Evolutionary conservation across 2,888 invertebrate species (phyloP), one percentile per base, ranked within the genome.

Genomic region (Ophion costatus): DNA sequence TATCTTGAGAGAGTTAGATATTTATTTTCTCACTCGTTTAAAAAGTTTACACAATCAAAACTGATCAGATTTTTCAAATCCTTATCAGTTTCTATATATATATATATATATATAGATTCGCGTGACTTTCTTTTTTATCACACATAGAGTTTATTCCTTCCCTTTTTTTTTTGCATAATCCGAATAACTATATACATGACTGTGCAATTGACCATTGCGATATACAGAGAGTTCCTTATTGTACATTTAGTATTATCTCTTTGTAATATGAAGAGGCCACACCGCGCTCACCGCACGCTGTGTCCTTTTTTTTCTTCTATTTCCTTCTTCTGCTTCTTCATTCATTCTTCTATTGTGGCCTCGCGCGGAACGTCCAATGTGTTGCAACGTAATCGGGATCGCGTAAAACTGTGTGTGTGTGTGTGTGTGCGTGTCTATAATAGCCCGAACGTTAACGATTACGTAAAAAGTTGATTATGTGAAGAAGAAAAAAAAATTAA

Each of bases 341-440:
- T 29, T 51, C 51, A 79, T 14, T 79, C 51, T 61, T 33, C 70
- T n/a, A 79, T 70, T 79, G 78, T 70, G 70, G 51, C 24, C 51
- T 63, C 45, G 45, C 45, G 45, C 22, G 29, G 42, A 33, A 20
- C 78, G 70, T 79, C 22, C 20, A 70, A 45, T 14, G 63, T 71
- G 57, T 71, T 79, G 78, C 70, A 79, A 79, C 63, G 45, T 14
- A 70, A 79, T 79, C 70, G 17, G 45, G 51, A 70, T 45, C 45
- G 69, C 45, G 22, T 70, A 20, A 7, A 24, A 29, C 29, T 29
- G 29, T 29, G 29, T 29, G 29, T 29, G 29, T 29, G 29, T 29
- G 29, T 29, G 29, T 29, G 29, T 29, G 29, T 29, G 29, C 29
- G 29, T 29, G 67, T 14, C 29, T 71, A 2, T 33, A 61, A 22